phyloP scores from a whole-genome alignment of 2,113 vertebrate species.

The Pollimyrus isidori region DNA sequence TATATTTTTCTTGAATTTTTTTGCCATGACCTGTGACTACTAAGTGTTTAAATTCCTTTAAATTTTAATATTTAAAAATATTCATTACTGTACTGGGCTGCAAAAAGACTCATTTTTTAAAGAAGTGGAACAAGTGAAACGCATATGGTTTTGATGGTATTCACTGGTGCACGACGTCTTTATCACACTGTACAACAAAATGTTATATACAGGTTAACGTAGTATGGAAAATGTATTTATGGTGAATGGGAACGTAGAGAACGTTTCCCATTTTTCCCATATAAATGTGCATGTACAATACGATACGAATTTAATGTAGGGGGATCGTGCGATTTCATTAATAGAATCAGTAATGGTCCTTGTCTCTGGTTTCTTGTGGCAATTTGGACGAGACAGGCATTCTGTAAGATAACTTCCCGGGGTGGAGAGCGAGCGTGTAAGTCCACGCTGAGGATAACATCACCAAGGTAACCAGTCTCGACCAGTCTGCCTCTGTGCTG shows the following conservation, averaged over 20 bases:
- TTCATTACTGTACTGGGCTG: not conserved
- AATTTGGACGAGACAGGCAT: not conserved
- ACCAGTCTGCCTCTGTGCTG: conserved; percentile 27
- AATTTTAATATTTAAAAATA: not conserved
- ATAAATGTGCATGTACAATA: conserved; percentile 6
- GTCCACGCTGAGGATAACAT: conserved; percentile 45
- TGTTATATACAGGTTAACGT: not conserved
- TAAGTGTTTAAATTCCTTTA: not conserved
- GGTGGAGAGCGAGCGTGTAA: conserved; percentile 47
- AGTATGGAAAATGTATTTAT: not conserved
- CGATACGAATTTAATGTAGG: not conserved
- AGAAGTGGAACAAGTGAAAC: not conserved
- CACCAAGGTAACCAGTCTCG: conserved; percentile 56
- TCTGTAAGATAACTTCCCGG: conserved; percentile 28
- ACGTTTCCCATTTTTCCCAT: not conserved
- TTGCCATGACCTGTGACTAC: not conserved
- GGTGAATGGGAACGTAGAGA: not conserved
- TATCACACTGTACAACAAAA: not conserved
- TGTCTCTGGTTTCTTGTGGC: not conserved
- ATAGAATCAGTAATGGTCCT: not conserved
- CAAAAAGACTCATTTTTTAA: not conserved
- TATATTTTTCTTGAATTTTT: not conserved
- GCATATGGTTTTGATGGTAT: not conserved
- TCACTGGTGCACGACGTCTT: not conserved
- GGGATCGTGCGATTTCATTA: not conserved